These are phyloP conservation scores for Chionodraco myersi DNA, from an alignment of 2,113 vertebrate species.

Conservation along the genomic window DNA sequence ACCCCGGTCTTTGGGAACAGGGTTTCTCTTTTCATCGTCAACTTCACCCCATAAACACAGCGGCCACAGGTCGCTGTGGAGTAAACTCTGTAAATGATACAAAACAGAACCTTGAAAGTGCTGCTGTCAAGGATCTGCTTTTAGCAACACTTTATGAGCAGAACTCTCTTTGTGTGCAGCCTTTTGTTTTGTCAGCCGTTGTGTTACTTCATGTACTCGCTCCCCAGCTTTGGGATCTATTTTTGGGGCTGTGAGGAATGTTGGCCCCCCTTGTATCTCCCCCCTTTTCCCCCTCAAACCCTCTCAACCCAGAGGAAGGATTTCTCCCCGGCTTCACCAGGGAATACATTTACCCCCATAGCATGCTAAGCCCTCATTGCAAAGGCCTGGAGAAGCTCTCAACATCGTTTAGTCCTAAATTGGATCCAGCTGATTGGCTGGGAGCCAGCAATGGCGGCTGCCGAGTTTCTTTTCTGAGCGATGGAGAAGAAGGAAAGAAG, in stretches of 20 bases:
- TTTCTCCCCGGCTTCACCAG: constrained; percentile 58
- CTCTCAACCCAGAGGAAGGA: constrained; percentile 42
- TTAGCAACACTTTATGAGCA: constrained; percentile 18
- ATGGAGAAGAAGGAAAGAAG: constrained; percentile 4
- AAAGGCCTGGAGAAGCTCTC: constrained; percentile 70
- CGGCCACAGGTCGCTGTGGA: not conserved
- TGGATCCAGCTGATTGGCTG: constrained; percentile 82
- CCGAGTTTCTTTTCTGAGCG: constrained; percentile 26
- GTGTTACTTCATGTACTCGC: constrained; percentile 51
- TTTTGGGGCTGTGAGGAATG: constrained; percentile 75
- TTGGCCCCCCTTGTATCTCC: constrained; percentile 31
- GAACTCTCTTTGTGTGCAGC: not conserved
- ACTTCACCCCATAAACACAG: not conserved
- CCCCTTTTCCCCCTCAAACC: not conserved
- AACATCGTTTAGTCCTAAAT: constrained; percentile 71
- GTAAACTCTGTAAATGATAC: not conserved
- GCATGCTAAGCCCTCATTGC: constrained; percentile 72
- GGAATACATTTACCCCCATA: constrained; percentile 68
- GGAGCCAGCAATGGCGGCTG: constrained; percentile 65
- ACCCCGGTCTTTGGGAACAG: not conserved
- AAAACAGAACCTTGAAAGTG: not conserved
- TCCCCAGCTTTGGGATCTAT: constrained; percentile 64
- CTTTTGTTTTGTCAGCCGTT: constrained; percentile 50
- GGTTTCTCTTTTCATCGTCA: not conserved
- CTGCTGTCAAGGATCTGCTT: constrained; percentile 18